These are phyloP conservation scores for Leptobrachium leishanense DNA, from an alignment of 2,113 vertebrate genomes.

Conservation along the genomic window DNA sequence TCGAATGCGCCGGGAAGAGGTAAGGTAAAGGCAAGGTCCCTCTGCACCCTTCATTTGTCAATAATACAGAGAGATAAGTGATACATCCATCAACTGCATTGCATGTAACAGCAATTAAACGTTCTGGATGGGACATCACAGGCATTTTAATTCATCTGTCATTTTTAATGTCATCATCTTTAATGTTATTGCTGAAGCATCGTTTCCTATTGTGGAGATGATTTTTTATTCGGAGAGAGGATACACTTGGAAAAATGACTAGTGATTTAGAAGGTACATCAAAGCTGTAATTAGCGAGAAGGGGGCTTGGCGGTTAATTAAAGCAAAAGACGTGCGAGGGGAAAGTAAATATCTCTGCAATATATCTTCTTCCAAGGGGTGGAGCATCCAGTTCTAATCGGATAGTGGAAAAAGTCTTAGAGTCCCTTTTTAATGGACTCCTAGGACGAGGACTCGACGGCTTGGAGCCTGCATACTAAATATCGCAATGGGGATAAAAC, in stretches of 20 bases:
- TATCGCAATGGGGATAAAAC: too few species aligned
- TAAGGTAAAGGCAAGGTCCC: background rate
- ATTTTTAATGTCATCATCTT: background rate
- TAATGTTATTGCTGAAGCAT: background rate
- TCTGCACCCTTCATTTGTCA: background rate
- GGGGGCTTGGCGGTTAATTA: too few species aligned
- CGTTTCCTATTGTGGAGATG: background rate
- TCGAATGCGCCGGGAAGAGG: background rate
- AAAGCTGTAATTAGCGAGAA: too few species aligned
- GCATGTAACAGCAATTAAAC: background rate
- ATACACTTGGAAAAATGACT: background rate
- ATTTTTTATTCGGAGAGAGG: background rate
- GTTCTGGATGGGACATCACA: background rate
- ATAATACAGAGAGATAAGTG: background rate
- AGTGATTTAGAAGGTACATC: too few species aligned
- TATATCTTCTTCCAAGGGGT: too few species aligned
- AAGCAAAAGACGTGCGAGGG: slow-evolving; percentile 4
- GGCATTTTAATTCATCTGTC: slow-evolving; percentile 4
- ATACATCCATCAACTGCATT: background rate
- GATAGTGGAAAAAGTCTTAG: too few species aligned
- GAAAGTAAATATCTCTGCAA: background rate
- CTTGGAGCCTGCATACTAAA: too few species aligned
- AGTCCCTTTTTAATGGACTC: background rate
- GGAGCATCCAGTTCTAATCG: too few species aligned
- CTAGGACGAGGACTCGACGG: too few species aligned